Evolutionary conservation across 2,797 vertebrate genomes (phyloP).

Genomic region (Gallinago stenura): DNA sequence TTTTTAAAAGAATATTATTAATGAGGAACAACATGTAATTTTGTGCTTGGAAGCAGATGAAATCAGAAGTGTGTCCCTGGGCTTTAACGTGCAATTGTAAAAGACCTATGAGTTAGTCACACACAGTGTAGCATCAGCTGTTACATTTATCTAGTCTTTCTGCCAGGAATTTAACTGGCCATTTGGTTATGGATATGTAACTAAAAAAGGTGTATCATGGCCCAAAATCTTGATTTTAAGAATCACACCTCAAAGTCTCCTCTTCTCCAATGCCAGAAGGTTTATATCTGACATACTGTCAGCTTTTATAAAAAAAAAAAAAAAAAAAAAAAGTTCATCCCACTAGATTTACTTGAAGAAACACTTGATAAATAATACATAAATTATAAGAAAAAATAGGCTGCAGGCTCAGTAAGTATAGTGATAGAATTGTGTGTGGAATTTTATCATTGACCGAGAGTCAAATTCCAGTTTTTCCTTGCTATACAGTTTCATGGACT

Average conservation of each 20-base stretch:
- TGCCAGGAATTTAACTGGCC: neutral
- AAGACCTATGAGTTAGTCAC: neutral
- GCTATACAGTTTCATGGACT: neutral
- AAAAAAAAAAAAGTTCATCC: neutral
- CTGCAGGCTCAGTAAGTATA: neutral
- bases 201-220: neutral
- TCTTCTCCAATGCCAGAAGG: neutral
- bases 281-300: neutral
- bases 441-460: neutral
- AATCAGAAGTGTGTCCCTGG: neutral
- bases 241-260: neutral
- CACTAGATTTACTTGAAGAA: neutral
- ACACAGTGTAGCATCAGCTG: neutral
- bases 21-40: constrained; percentile 13
- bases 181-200: neutral
- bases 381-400: neutral
- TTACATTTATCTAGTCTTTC: neutral
- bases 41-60: constrained; percentile 27
- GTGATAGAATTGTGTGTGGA: neutral
- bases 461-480: neutral
- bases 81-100: neutral
- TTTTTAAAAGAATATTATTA: constrained; percentile 7
- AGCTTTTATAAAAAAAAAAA: neutral
- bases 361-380: neutral
- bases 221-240: neutral